Conservation (phyloP, 2,113 vertebrate species). For the Dinomys branickii region DNA sequence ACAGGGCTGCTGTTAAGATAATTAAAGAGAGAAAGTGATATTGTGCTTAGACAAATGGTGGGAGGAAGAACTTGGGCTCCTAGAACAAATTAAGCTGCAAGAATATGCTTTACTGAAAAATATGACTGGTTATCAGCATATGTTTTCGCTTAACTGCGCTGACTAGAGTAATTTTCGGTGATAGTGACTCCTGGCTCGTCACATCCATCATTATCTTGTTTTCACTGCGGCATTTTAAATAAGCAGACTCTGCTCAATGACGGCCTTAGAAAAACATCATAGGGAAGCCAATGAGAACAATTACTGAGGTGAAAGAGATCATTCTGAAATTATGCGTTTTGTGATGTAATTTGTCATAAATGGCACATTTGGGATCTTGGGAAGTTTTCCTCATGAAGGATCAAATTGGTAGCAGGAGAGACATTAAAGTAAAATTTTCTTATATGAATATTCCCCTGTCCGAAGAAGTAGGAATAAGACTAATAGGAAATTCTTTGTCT, state of each 20-base stretch:
- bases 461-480: constrained; percentile 30
- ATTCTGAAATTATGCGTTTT: constrained; percentile 56
- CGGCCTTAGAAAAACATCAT: constrained; percentile 73
- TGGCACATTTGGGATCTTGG: constrained; percentile 54
- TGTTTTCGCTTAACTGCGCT: constrained; percentile 81
- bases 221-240: constrained; percentile 69
- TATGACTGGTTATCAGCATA: constrained; percentile 72
- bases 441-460: constrained; percentile 2
- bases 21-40: constrained; percentile 81
- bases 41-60: constrained; percentile 80
- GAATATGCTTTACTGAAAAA: constrained; percentile 80
- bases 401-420: constrained; percentile 71
- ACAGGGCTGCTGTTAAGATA: constrained; percentile 81
- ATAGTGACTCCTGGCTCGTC: constrained; percentile 58
- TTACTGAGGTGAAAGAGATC: constrained; percentile 62
- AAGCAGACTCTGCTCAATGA: constrained; percentile 45
- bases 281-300: constrained; percentile 77
- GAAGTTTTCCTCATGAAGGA: constrained; percentile 67
- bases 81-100: constrained; percentile 70
- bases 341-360: constrained; percentile 68
- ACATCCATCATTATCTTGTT: constrained; percentile 72
- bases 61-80: constrained; percentile 69
- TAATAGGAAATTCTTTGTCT: constrained; percentile 57
- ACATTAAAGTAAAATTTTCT: constrained; percentile 61
- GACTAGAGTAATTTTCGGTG: constrained; percentile 78